phyloP scores from a whole-genome alignment of 2,113 vertebrate species.

The Trogon melanurus region DNA sequence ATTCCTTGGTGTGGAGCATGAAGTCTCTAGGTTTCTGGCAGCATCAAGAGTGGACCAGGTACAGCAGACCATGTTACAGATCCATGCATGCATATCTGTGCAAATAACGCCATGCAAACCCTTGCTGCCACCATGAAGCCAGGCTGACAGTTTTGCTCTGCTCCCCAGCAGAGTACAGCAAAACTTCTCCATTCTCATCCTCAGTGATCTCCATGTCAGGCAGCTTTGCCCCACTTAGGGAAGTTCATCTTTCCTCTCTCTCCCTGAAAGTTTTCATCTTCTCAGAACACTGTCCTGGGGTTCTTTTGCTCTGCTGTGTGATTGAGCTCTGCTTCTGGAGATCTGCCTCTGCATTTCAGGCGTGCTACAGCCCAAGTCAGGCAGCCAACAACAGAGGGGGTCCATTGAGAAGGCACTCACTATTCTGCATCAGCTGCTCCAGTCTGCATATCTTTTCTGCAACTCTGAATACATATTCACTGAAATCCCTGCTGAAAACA shows the following conservation, averaged over 20 bases:
- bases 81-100: neutral
- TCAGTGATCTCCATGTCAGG: neutral
- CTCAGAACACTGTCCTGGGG: neutral
- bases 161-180: too few species aligned
- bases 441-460: neutral
- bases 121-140: neutral
- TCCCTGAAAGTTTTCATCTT: neutral
- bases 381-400: neutral
- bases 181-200: neutral
- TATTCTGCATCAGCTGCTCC: neutral
- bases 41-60: neutral
- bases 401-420: fast-evolving
- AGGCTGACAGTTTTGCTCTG: fast-evolving
- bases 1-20: neutral
- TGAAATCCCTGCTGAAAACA: neutral
- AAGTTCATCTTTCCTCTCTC: neutral
- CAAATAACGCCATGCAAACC: neutral
- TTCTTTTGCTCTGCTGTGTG: neutral
- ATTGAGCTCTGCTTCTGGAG: neutral
- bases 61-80: neutral
- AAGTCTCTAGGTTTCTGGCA: neutral
- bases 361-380: neutral
- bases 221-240: neutral
- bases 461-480: neutral
- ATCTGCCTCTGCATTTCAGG: neutral